Conservation (phyloP, 2,888 invertebrate species). For the Magallana nippona region DNA sequence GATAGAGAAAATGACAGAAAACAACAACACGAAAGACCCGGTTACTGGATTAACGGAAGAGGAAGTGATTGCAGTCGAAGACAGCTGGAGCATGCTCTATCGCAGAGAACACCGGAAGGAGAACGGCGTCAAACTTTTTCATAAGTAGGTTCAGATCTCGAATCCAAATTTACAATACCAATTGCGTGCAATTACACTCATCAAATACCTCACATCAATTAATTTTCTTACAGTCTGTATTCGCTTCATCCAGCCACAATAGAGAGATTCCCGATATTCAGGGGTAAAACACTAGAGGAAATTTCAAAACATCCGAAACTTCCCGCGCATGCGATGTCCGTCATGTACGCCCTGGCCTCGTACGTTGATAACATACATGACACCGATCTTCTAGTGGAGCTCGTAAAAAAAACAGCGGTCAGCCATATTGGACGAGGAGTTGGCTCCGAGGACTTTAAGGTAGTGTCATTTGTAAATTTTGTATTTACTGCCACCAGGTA, state of each 20-base stretch:
- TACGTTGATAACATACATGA: slow-evolving; percentile 47
- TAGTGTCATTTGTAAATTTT: background rate
- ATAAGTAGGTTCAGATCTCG: slow-evolving; percentile 19
- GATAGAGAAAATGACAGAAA: slow-evolving; percentile 36
- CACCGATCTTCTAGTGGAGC: slow-evolving; percentile 39
- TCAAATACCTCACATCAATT: background rate
- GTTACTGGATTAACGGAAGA: slow-evolving; percentile 39
- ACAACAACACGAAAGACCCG: slow-evolving; percentile 6
- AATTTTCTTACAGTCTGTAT: slow-evolving; percentile 41
- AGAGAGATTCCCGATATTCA: slow-evolving; percentile 35
- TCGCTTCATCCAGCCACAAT: slow-evolving; percentile 37
- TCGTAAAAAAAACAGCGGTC: slow-evolving; percentile 41
- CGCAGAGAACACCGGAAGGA: slow-evolving; percentile 40
- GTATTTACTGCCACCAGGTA: no score
- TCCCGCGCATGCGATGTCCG: slow-evolving; percentile 44
- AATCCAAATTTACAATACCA: no score
- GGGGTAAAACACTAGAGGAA: slow-evolving; percentile 35
- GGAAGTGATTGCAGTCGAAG: slow-evolving; percentile 34
- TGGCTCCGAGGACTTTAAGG: slow-evolving; percentile 41
- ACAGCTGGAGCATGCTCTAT: slow-evolving; percentile 46
- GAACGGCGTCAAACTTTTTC: slow-evolving; percentile 47
- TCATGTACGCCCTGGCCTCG: slow-evolving; percentile 45
- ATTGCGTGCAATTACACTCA: background rate
- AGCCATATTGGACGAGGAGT: slow-evolving; percentile 38
- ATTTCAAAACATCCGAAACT: slow-evolving; percentile 35